A percentile compares a stretch with the other conserved stretches of the same genome.
These are phyloP conservation scores for Lagria hirta DNA, from an alignment of 2,888 invertebrate species.

Conservation along the genomic window DNA sequence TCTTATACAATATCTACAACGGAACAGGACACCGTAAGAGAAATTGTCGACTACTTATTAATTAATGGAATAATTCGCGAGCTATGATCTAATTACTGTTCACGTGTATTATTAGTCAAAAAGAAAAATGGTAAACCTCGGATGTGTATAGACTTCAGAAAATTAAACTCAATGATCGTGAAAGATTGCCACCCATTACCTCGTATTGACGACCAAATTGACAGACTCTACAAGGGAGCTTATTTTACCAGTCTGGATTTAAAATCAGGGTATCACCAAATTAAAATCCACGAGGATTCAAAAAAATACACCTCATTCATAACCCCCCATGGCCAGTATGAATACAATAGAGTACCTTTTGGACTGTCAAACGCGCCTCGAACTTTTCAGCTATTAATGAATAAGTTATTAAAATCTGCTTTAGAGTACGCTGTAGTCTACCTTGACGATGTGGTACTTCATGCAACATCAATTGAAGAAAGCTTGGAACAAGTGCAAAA, in stretches of 20 bases:
- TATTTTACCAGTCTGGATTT: conserved; percentile 30
- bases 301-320: conserved; percentile 29
- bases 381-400: conserved; percentile 29
- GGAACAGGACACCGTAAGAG: conserved; percentile 27
- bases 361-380: conserved; percentile 29
- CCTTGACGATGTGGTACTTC: conserved; percentile 28
- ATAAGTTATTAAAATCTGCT: conserved; percentile 21
- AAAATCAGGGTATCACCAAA: conserved; percentile 29
- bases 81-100: conserved; percentile 34
- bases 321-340: conserved; percentile 29
- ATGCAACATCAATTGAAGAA: conserved; percentile 16
- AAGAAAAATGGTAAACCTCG: conserved; percentile 33
- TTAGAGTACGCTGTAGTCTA: conserved; percentile 19
- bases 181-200: conserved; percentile 26
- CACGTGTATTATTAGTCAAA: conserved; percentile 30
- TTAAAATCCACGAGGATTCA: conserved; percentile 22
- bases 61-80: conserved; percentile 29
- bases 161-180: conserved; percentile 25
- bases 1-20: conserved; percentile 33
- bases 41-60: conserved; percentile 29
- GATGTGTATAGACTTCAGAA: conserved; percentile 38
- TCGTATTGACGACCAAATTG: conserved; percentile 5
- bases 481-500: conserved; percentile 12
- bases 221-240: conserved; percentile 16
- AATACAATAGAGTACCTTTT: conserved; percentile 26